A percentile compares a stretch with the other conserved stretches of the same genome.
Conservation (phyloP, 2,888 invertebrate genomes). For the Platynereis dumerilii region DNA sequence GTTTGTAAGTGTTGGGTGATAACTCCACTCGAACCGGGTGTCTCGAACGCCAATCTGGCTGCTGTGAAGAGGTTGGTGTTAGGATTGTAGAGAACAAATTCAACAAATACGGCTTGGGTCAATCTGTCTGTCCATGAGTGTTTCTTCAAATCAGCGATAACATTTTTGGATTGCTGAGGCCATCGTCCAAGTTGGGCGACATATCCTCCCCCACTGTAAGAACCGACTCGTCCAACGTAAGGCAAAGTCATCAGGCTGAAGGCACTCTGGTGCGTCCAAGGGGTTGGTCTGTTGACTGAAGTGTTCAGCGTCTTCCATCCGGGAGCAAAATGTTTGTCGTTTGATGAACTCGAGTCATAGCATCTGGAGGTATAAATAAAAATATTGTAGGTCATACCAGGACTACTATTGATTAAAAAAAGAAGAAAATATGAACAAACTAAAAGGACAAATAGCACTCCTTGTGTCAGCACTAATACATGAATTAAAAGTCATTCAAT, state of each 20-base stretch:
- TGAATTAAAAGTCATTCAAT: too few relatives aligned
- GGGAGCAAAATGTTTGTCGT: too few relatives aligned
- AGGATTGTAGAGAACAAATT: constrained; percentile 3
- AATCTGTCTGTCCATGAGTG: background rate
- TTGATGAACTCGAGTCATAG: too few relatives aligned
- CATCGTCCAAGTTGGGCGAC: background rate
- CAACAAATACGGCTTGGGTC: background rate
- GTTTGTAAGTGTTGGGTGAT: background rate
- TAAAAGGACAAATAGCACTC: too few relatives aligned
- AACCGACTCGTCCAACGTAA: background rate
- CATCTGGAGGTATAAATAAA: too few relatives aligned
- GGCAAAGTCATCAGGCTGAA: background rate
- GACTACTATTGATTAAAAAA: too few relatives aligned
- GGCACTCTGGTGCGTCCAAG: background rate
- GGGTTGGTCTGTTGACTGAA: background rate
- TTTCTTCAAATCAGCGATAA: background rate
- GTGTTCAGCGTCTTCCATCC: too few relatives aligned
- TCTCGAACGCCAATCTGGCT: background rate
- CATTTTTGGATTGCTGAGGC: background rate
- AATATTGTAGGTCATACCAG: too few relatives aligned
- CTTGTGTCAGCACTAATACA: too few relatives aligned
- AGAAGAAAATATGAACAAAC: too few relatives aligned
- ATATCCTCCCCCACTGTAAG: constrained; percentile 7
- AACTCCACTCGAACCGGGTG: background rate
- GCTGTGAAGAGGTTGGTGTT: constrained; percentile 1